These are phyloP conservation scores for Antrozous pallidus DNA, from an alignment of 2,797 vertebrate species.

Conservation along the genomic window DNA sequence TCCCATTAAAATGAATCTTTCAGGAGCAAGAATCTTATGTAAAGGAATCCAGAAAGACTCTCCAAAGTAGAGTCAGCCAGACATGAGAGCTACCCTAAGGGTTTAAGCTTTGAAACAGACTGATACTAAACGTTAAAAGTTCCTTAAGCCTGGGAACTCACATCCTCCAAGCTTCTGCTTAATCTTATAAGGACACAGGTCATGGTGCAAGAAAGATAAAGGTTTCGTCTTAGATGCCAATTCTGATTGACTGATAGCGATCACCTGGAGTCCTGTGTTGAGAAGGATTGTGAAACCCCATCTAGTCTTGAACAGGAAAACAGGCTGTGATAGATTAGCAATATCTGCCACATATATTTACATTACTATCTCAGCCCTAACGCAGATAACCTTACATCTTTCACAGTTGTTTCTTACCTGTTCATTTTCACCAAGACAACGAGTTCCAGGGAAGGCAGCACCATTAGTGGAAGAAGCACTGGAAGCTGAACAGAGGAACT, in stretches of 20 bases:
- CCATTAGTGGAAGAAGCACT: background rate
- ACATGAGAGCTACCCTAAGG: background rate
- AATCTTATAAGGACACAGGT: background rate
- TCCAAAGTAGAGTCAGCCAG: background rate
- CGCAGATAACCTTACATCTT: background rate
- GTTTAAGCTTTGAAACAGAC: constrained; percentile 4
- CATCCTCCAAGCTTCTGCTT: background rate
- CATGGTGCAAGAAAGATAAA: constrained; percentile 1
- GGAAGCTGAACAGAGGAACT: background rate
- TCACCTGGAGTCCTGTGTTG: background rate
- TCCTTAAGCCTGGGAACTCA: background rate
- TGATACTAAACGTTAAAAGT: background rate
- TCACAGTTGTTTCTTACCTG: background rate
- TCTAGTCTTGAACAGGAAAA: background rate
- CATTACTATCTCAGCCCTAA: background rate
- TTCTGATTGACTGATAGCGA: background rate
- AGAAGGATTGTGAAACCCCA: background rate
- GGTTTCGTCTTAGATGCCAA: background rate
- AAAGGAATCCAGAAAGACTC: constrained; percentile 3
- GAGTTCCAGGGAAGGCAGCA: background rate
- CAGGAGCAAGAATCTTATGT: background rate
- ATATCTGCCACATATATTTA: background rate
- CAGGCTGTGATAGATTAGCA: background rate
- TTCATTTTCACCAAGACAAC: background rate
- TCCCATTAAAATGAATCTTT: background rate